Base-by-base conservation (phyloP, 2,888 invertebrate species). In the Synergus umbraculus region DNA sequence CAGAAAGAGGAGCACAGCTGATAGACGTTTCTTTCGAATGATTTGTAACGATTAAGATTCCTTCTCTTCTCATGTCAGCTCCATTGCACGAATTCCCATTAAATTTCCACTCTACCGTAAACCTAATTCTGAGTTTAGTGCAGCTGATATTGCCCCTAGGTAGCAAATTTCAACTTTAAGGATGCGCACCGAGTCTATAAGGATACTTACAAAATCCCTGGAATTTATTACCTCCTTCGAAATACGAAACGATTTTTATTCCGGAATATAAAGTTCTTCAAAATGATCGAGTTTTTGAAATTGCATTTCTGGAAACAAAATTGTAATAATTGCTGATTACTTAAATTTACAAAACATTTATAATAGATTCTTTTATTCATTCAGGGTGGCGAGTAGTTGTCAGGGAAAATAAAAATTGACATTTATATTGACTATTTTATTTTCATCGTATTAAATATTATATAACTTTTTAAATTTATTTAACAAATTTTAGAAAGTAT, bases 1-100 rank as follows among this genome's bases (percentile, higher is more conserved):
- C 79, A 77, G 78, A 83, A 81, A 85, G 84, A 86, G 84, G 81
- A 83, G 84, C 85, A 86, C 84, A 85, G 77, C 84, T 85, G 85
- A 84, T 83, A 81, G 83, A 83, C 84, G 79, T 84, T 84, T 83
- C 82, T 76, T 82, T 81, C 84, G 69, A 77, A 83, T 83, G 83
- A 78, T 81, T 83, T 79, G 82, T 78, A 82, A 81, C 83, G 83
- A 85, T 87, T 86, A 85, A 87, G 80, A 76, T 69, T 79, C 77
- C 65, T 63, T 66, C 63, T 69, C 73, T 54, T 77, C 83, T 79
- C 79, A 83, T 84, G 83, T 83, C 83, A 81, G 81, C 80, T 81
- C 81, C 76, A 83, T 83, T 83, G 81, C 78, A 65, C 77, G 77
- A 83, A 76, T 78, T 79, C 76, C 80, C 82, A 82, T 82, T 82